phyloP scores from a whole-genome alignment of 2,113 vertebrate species.

The Thamnaconus septentrionalis region DNA sequence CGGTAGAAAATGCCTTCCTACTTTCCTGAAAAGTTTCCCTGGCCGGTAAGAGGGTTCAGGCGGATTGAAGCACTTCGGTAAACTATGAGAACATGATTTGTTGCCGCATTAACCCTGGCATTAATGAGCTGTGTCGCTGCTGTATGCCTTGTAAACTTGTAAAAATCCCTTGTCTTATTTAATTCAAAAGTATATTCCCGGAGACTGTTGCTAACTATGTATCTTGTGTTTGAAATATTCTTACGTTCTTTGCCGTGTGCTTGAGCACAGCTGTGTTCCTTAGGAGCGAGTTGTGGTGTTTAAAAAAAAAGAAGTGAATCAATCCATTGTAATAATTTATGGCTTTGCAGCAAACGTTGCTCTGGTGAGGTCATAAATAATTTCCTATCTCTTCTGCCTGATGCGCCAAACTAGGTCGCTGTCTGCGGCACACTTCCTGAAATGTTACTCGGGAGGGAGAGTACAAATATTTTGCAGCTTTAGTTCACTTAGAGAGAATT shows the following conservation, averaged over 20 bases:
- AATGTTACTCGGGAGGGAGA: too few species aligned
- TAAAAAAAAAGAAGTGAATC: conserved; percentile 30
- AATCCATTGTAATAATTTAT: conserved; percentile 29
- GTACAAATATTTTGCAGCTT: background rate
- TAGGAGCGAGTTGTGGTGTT: conserved; percentile 32
- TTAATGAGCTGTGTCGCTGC: conserved; percentile 24
- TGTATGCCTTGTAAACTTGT: conserved; percentile 53
- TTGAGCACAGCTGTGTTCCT: conserved; percentile 13
- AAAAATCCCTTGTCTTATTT: conserved; percentile 33
- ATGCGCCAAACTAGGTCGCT: conserved; percentile 13
- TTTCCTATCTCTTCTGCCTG: conserved; percentile 27
- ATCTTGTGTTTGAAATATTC: conserved; percentile 15
- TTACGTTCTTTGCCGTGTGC: conserved; percentile 23
- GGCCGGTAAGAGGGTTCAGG: too few species aligned
- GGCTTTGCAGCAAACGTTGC: conserved; percentile 11
- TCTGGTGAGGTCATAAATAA: conserved; percentile 11
- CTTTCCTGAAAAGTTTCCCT: too few species aligned
- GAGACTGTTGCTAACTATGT: conserved; percentile 23
- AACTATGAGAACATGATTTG: conserved; percentile 9
- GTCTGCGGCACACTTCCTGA: conserved; percentile 6
- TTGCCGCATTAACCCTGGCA: conserved; percentile 26
- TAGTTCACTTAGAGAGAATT: conserved; percentile 12
- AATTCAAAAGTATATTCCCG: conserved; percentile 35
- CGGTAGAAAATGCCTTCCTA: conserved; percentile 9
- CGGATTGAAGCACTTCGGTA: conserved; percentile 7